Conservation (phyloP, 2,888 invertebrate species). For the Tenodera sinensis region DNA sequence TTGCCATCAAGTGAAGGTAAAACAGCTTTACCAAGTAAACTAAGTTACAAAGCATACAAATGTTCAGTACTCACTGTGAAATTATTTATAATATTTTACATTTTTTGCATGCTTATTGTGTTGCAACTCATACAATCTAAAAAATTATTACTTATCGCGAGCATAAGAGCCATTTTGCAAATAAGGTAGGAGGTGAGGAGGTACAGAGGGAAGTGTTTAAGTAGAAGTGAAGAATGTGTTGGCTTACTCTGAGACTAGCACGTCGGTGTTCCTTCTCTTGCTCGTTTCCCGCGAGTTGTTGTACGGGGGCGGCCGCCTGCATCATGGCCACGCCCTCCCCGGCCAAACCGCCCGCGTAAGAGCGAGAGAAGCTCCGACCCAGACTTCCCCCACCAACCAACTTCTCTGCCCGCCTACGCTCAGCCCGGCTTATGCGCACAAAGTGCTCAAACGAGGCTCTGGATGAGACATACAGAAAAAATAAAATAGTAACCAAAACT, state of each 20-base stretch:
- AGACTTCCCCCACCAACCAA: slow-evolving; percentile 62
- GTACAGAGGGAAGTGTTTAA: not conserved
- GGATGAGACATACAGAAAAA: slow-evolving; percentile 15
- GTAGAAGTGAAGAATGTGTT: slow-evolving; percentile 31
- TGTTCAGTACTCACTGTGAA: no score
- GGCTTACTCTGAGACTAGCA: slow-evolving; percentile 57
- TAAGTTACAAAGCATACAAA: no score
- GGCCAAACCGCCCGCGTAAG: slow-evolving; percentile 56
- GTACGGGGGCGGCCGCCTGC: slow-evolving; percentile 20
- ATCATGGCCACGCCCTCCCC: slow-evolving; percentile 20
- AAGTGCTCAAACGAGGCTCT: slow-evolving; percentile 52
- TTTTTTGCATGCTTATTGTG: not conserved
- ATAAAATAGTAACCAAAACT: slow-evolving; percentile 6
- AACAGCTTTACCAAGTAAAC: no score
- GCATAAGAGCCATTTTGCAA: not conserved
- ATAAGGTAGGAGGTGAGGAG: not conserved
- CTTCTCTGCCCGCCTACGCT: slow-evolving; percentile 51
- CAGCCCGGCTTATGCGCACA: slow-evolving; percentile 50
- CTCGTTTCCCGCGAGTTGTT: slow-evolving; percentile 21
- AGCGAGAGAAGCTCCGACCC: slow-evolving; percentile 62
- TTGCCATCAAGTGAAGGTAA: no score
- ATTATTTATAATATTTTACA: not conserved
- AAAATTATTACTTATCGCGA: not conserved
- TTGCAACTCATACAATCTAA: not conserved
- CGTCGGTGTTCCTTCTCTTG: slow-evolving; percentile 48